These are phyloP conservation scores for Antechinus stuartii DNA, from an alignment of 2,113 vertebrate species.

Conservation along the genomic window DNA sequence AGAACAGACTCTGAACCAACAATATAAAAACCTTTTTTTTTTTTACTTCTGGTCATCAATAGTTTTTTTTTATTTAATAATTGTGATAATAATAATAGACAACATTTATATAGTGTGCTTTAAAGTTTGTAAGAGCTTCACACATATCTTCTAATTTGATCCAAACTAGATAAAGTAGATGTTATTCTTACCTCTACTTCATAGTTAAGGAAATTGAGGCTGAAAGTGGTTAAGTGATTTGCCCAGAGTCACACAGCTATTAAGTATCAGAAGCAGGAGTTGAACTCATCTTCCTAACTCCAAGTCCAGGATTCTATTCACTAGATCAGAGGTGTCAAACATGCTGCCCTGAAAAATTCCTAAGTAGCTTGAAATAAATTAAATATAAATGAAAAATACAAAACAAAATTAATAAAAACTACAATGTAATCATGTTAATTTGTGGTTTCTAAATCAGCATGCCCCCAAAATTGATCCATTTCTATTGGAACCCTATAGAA, in stretches of 20 bases:
- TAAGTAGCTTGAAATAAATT: neutral
- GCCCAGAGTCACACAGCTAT: neutral
- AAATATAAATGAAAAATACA: neutral
- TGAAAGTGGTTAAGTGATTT: neutral
- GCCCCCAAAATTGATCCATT: neutral
- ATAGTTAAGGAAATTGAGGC: neutral
- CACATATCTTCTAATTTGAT: neutral
- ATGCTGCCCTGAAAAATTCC: neutral
- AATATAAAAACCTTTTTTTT: neutral
- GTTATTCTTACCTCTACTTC: neutral
- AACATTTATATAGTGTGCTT: neutral
- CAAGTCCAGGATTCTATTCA: neutral
- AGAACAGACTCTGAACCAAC: neutral
- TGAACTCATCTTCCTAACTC: neutral
- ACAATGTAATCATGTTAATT: neutral
- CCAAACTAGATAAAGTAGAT: neutral
- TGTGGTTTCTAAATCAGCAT: neutral
- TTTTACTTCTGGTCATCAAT: neutral
- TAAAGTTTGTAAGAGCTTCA: neutral
- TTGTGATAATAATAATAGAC: neutral
- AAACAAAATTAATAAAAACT: neutral
- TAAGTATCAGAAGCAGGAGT: neutral
- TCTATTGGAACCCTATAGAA: neutral
- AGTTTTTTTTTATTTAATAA: neutral
- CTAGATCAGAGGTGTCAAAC: neutral